Conservation (phyloP, 2,113 vertebrate genomes). For the Phalacrocorax brasilianus region DNA sequence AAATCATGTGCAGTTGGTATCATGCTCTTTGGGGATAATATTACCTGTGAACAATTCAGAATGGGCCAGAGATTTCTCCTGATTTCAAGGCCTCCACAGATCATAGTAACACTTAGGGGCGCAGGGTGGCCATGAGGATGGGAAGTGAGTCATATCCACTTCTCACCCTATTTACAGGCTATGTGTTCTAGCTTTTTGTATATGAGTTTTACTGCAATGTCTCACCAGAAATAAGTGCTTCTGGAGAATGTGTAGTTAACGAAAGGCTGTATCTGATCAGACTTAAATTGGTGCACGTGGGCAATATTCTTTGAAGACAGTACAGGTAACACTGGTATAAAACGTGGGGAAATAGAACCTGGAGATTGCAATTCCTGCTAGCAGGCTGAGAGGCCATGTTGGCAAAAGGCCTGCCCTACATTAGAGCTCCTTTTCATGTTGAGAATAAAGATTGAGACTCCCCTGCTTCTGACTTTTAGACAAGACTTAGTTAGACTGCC, state of each 20-base stretch:
- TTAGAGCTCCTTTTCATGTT: background rate
- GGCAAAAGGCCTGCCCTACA: background rate
- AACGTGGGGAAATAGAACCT: background rate
- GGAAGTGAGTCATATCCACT: background rate
- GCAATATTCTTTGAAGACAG: background rate
- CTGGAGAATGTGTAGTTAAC: background rate
- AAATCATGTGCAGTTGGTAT: background rate
- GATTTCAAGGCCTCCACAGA: background rate
- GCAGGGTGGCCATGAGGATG: accelerated
- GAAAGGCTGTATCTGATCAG: background rate
- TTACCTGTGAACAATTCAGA: background rate
- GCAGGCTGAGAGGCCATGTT: background rate
- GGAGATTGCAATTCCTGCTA: background rate
- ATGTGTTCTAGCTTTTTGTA: background rate
- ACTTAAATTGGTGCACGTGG: background rate
- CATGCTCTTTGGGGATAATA: background rate
- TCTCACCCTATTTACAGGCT: background rate
- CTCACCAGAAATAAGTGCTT: background rate
- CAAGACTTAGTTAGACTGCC: background rate
- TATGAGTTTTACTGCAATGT: background rate
- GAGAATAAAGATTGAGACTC: background rate
- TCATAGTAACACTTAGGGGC: background rate
- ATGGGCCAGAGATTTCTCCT: background rate
- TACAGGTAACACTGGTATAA: background rate
- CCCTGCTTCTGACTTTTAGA: background rate